Evolutionary conservation across 2,113 vertebrate species (phyloP), one percentile per base, ranked within the genome.

Genomic region (Calyptomena viridis): DNA sequence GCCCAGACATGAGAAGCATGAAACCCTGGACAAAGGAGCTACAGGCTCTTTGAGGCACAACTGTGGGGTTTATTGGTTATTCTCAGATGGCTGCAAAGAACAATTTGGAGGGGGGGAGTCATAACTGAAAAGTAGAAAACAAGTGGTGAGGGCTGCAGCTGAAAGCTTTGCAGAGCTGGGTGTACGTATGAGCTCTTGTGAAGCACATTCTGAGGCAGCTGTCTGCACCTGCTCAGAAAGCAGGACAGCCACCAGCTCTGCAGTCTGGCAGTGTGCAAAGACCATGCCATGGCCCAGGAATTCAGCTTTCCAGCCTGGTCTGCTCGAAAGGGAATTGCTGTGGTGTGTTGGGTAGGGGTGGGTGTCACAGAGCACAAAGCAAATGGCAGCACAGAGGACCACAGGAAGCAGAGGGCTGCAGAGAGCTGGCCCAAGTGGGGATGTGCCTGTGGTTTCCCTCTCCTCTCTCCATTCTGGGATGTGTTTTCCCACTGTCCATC

Each of bases 201-300:
- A 96, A 93, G 63, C 31, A 62, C 28, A 30, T n/a, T 58, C 44
- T 46, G 44, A 46, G 84, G 21, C 37, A 94, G 83, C 83, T 93
- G 88, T 75, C 84, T 69, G 44, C 72, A 55, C 18, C 12, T 31
- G 23, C 75, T 89, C 72, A 59, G 78, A 33, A 2, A 60, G 78
- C 44, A 66, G 73, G 72, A 69, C 69, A 91, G 71, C 30, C 30
- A 6, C 69, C 47, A 37, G 39, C 35, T 66, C 59, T n/a, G 1
- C 67, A 76, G 33, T 72, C 60, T 90, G 60, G 30, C 58, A 71
- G 68, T 14, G n/a, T 46, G 49, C 28, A 80, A 67, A 85, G 60
- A 17, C 30, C 1, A 0, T 47, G 74, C 68, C 12, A 0, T 60
- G n/a, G 25, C 35, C 11, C 5, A 60, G 55, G 67, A 83, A 56